Evolutionary conservation across 1,140 invertebrate species (phyloP).

Genomic region (Augochlora pura): DNA sequence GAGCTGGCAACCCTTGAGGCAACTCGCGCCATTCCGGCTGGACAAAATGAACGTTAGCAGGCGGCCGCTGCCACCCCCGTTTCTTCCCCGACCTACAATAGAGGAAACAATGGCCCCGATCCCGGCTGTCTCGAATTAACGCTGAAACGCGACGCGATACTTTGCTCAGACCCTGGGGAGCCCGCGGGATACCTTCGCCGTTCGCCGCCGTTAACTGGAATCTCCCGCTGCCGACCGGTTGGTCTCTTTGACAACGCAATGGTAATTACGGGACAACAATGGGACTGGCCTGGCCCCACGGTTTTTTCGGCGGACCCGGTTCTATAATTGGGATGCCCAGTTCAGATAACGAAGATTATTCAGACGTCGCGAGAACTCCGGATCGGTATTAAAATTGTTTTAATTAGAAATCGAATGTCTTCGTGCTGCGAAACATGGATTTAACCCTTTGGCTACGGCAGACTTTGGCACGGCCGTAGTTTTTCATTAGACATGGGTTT

Average conservation of each 20-base stretch:
- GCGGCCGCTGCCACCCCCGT: slow-evolving; percentile 39
- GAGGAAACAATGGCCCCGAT: slow-evolving; percentile 37
- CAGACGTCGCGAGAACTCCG: neutral
- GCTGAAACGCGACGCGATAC: slow-evolving; percentile 54
- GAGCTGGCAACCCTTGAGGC: slow-evolving; percentile 57
- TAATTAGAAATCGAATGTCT: neutral
- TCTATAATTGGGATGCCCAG: too few relatives aligned
- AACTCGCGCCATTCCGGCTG: slow-evolving; percentile 47
- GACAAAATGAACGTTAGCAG: slow-evolving; percentile 41
- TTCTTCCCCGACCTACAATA: slow-evolving; percentile 51
- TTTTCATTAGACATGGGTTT: too few relatives aligned
- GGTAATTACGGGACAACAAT: slow-evolving; percentile 21
- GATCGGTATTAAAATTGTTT: neutral
- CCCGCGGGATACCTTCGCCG: slow-evolving; percentile 12
- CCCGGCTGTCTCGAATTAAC: slow-evolving; percentile 56
- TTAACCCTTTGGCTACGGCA: too few relatives aligned
- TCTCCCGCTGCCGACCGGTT: slow-evolving; percentile 16
- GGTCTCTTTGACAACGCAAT: slow-evolving; percentile 13
- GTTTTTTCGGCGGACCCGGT: slow-evolving; percentile 8
- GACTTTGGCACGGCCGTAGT: too few relatives aligned
- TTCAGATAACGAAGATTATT: slow-evolving; percentile 5
- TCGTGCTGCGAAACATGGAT: neutral
- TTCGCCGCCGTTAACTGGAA: slow-evolving; percentile 32
- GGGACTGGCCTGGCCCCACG: neutral
- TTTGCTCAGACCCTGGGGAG: slow-evolving; percentile 42